Conservation (phyloP, 2,113 vertebrate genomes). For the Albula glossodonta region DNA sequence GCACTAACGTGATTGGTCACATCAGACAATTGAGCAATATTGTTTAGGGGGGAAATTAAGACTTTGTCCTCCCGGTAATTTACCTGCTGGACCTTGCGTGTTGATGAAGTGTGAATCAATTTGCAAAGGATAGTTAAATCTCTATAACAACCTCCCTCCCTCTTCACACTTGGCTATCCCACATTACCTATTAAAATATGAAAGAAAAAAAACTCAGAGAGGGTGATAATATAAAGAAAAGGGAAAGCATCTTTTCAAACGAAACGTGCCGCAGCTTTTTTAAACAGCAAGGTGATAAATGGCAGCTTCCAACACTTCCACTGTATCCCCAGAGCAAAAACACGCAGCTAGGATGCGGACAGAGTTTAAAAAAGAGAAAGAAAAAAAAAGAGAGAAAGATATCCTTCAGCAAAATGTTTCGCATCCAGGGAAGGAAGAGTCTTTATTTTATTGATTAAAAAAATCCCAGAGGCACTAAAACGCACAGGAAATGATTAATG, state of each 20-base stretch:
- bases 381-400: slow-evolving; percentile 55
- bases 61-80: slow-evolving; percentile 76
- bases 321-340: neutral
- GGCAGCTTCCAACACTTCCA: neutral
- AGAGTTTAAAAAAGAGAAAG: neutral
- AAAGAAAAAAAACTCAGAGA: slow-evolving; percentile 35
- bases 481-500: slow-evolving; percentile 99
- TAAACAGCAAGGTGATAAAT: too few species aligned
- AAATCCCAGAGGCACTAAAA: slow-evolving; percentile 94
- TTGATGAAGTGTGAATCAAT: slow-evolving; percentile 77
- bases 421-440: slow-evolving; percentile 74
- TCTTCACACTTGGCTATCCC: slow-evolving; percentile 73
- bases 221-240: too few species aligned
- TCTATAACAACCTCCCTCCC: slow-evolving; percentile 75
- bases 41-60: slow-evolving; percentile 68
- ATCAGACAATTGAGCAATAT: slow-evolving; percentile 60
- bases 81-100: slow-evolving; percentile 75
- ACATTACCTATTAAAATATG: slow-evolving; percentile 73
- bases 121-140: slow-evolving; percentile 80
- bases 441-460: slow-evolving; percentile 93
- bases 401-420: slow-evolving; percentile 73
- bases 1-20: slow-evolving; percentile 44
- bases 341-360: neutral
- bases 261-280: neutral
- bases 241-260: too few species aligned